phyloP scores from a whole-genome alignment of 2,113 vertebrate species.

The Oreotrochilus melanogaster region DNA sequence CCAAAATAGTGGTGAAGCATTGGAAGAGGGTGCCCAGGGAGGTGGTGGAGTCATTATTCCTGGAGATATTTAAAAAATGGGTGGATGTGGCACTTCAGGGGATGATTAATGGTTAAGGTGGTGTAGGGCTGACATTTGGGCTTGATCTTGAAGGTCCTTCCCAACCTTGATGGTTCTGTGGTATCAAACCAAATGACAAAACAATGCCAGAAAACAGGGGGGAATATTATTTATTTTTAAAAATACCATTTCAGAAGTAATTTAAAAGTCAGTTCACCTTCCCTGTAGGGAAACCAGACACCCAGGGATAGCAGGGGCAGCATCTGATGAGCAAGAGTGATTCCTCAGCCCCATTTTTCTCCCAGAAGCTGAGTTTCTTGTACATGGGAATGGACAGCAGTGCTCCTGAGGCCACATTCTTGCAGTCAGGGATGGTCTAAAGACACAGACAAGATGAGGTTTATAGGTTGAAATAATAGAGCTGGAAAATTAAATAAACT shows the following conservation, averaged over 20 bases:
- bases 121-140: too few relatives aligned
- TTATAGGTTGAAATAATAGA: background rate
- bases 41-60: too few relatives aligned
- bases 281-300: background rate
- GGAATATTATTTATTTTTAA: too few relatives aligned
- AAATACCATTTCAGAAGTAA: background rate
- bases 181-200: background rate
- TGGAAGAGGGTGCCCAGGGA: too few relatives aligned
- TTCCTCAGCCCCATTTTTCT: background rate
- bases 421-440: background rate
- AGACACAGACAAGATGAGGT: background rate
- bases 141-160: too few relatives aligned
- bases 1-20: too few relatives aligned
- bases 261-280: background rate
- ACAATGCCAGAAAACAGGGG: background rate
- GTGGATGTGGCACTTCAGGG: too few relatives aligned
- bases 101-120: too few relatives aligned
- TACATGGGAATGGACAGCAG: background rate
- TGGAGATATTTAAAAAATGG: too few relatives aligned
- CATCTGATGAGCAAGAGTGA: fast-evolving
- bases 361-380: background rate
- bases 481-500: background rate
- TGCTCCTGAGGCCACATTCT: background rate
- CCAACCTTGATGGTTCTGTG: background rate
- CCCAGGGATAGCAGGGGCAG: background rate